Base-by-base conservation (phyloP, 2,888 invertebrate genomes). In the Erynnis tages region DNA sequence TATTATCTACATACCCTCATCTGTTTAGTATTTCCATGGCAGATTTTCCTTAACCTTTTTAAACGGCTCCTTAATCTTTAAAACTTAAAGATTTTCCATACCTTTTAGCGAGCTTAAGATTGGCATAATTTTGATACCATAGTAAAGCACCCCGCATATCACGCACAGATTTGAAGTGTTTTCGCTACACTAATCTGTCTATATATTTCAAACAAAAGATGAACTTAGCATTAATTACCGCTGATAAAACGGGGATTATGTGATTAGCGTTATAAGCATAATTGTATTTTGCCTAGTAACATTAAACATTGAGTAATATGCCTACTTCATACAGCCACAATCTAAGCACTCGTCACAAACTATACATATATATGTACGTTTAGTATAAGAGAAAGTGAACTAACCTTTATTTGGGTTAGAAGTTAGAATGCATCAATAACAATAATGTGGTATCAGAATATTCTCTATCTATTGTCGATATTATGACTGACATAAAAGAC, bases 351-450 rank as follows among this genome's bases (percentile, higher is more conserved):
- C 4, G 7, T 7, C 3, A 32, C 2, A 21, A 11, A 7, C 2
- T 4, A n/a, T 19, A 1, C 2, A 10, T 10, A 19, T 10, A 21
- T 4, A 13, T 29, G 23, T 29, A 11, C 4, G 27, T 8, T 19
- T 27, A 13, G 8, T 21, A 11, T 14, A 2, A 32, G 25, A 41
- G 41, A 57, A 25, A 57, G 58, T 54, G 54, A 54, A 60, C 45
- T 59, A 56, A 60, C 54, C 57, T 58, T 44, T 53, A 61, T 55
- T 56, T 60, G 52, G 56, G 56, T 60, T 56, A 54, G 29, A 48
- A 23, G 23, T 40, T 40, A 40, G 48, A 32, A 40, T 32, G 11
- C 7, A 2, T 8, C 23, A 25, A 48, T 40, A 48, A 32, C 16
- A 40, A 32, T 16, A 10, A 8, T 29, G 30, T 10, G 25, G 21